Percentiles rank a stretch among this genome's conserved stretches.
Conservation (phyloP, 2,888 invertebrate species). For the Tachina fera region DNA sequence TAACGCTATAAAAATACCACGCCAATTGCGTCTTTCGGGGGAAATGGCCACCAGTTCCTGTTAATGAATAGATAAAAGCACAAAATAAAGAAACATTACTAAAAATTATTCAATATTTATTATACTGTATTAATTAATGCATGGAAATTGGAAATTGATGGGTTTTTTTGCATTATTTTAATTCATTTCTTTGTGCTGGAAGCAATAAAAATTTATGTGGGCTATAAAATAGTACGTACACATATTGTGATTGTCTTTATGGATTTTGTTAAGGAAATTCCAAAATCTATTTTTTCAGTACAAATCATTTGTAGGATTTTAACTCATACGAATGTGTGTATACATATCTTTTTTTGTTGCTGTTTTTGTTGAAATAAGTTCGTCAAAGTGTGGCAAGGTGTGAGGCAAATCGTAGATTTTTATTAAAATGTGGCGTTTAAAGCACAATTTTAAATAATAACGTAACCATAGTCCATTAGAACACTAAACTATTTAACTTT, state of each 20-base stretch:
- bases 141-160: neutral
- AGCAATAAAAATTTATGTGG: conserved; percentile 24
- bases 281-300: conserved; percentile 10
- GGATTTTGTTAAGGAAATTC: neutral
- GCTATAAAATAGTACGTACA: conserved; percentile 11
- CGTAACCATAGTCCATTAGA: too few relatives aligned
- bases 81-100: conserved; percentile 9
- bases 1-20: conserved; percentile 95
- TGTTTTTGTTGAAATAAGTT: too few relatives aligned
- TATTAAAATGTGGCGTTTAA: too few relatives aligned
- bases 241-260: conserved; percentile 4
- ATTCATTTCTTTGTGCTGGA: neutral
- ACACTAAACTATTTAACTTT: too few relatives aligned
- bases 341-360: too few relatives aligned
- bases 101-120: conserved; percentile 39
- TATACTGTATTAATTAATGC: conserved; percentile 20
- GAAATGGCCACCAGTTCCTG: conserved; percentile 95
- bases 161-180: neutral
- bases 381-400: too few relatives aligned
- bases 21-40: conserved; percentile 95
- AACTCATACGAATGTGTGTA: too few relatives aligned
- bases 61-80: conserved; percentile 69
- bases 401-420: too few relatives aligned
- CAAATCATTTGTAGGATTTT: neutral
- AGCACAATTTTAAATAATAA: too few relatives aligned